A percentile compares a stretch with the other conserved stretches of the same genome.
Evolutionary conservation across 2,888 invertebrate species (phyloP).

Genomic region (Poecilus cupreus): DNA sequence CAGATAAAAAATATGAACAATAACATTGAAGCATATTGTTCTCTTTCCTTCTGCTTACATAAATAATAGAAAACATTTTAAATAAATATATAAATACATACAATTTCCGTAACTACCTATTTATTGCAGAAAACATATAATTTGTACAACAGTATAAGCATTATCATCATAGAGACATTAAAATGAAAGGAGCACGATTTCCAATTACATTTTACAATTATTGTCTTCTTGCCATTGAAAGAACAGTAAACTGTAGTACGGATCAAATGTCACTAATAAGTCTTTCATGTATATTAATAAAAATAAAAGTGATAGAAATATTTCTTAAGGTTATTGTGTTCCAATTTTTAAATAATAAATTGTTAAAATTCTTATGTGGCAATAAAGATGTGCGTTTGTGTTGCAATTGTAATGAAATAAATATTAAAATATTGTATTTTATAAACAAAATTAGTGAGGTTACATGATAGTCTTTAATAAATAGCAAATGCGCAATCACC

Average conservation of each 20-base stretch:
- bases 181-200: slow-evolving; percentile 12
- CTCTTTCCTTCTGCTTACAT: too few relatives aligned
- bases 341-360: background rate
- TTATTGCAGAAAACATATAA: too few relatives aligned
- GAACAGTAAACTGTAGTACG: background rate
- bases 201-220: background rate
- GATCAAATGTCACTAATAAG: background rate
- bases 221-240: slow-evolving; percentile 2
- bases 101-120: too few relatives aligned
- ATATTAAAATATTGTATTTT: slow-evolving; percentile 14
- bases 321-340: background rate
- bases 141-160: too few relatives aligned
- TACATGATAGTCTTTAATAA: slow-evolving; percentile 22
- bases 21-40: too few relatives aligned
- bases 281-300: background rate
- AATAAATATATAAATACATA: too few relatives aligned
- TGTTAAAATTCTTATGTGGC: slow-evolving; percentile 8
- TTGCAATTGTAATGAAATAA: background rate
- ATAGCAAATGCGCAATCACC: slow-evolving; percentile 11
- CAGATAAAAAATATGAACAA: too few relatives aligned
- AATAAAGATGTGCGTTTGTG: slow-evolving; percentile 10
- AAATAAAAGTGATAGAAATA: background rate
- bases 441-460: slow-evolving; percentile 5
- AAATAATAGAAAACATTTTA: too few relatives aligned
- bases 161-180: background rate